Conservation (phyloP, 1,140 invertebrate species). For the Cotesia chilonis region DNA sequence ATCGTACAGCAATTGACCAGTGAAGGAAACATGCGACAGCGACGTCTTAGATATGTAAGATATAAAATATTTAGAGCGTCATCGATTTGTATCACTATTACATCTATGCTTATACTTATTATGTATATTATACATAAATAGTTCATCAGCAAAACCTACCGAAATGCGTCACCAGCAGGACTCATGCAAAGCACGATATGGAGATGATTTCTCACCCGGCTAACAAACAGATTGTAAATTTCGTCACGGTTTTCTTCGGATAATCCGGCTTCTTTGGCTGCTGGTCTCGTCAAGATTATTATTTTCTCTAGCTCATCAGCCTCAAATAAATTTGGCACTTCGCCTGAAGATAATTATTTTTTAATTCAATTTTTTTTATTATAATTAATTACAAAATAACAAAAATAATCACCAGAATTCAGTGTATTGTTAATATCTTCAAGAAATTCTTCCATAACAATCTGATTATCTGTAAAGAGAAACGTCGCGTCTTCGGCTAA, state of each 20-base stretch:
- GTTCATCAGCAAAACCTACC: conserved; percentile 45
- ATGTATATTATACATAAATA: not conserved
- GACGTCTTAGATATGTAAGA: conserved; percentile 65
- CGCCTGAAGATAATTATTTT: conserved; percentile 63
- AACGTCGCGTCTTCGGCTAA: conserved; percentile 85
- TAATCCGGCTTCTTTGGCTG: conserved; percentile 77
- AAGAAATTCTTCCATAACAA: conserved; percentile 89
- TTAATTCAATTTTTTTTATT: conserved; percentile 48
- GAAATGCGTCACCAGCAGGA: conserved; percentile 85
- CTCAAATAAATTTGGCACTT: conserved; percentile 87
- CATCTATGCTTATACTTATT: not conserved
- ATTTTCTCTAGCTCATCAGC: conserved; percentile 85
- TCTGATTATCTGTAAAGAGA: conserved; percentile 88
- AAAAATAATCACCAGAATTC: conserved; percentile 73
- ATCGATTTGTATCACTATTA: conserved; percentile 2
- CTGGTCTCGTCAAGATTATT: conserved; percentile 75
- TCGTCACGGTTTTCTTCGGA: conserved; percentile 75
- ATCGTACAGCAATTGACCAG: conserved; percentile 81
- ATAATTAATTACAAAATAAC: conserved; percentile 9
- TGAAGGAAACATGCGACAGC: conserved; percentile 77
- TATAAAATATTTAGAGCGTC: conserved; percentile 19
- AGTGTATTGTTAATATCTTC: conserved; percentile 93
- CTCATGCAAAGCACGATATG: conserved; percentile 91
- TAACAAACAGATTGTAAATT: conserved; percentile 85
- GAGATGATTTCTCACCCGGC: conserved; percentile 79